Base-by-base conservation (phyloP, 1,140 invertebrate genomes). In the Macrocentrus cingulum region DNA sequence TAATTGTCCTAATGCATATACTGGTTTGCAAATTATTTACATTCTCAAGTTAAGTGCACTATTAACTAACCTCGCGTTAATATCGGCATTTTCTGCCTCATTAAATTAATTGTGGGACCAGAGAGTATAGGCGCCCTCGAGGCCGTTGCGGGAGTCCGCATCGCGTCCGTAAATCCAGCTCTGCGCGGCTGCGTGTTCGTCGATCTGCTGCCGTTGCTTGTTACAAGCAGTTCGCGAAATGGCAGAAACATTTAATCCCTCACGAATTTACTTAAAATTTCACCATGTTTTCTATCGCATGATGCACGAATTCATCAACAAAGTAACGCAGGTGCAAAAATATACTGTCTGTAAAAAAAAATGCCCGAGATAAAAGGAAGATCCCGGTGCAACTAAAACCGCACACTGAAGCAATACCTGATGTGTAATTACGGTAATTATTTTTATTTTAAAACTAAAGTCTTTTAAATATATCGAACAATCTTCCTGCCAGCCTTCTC, bases 1-100 rank as follows among this genome's bases (percentile, higher is more conserved):
- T 29, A 29, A 29, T 29, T 4, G 9, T 19, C 18, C 19, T 19
- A 18, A 44, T 18, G 18, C 11, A 6, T 15, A 41, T 41, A 15
- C 44, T 48, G 45, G 32, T 50, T 36, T 39, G 37, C 57, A n/a
- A 53, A 65, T 54, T 69, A 71, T 69, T 71, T 71, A 56, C 65
- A 64, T 70, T 69, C 66, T 44, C 56, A 44, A 48, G 57, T 59
- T 69, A 70, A 72, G 45, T 62, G 62, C 32, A 58, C 65, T 69
- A 71, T 72, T 72, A 71, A 71, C 66, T 71, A 71, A 64, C 62
- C 64, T 69, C 58, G 56, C 53, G 65, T 44, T 67, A 72, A 72
- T 72, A 69, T 71, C 64, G 49, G 65, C 61, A 56, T 68, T 68
- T 70, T 68, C 57, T 64, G 39, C 57, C 60, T 68, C 64, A 70